Base-by-base conservation (phyloP, 1,140 invertebrate species). In the Drosophila navojoa region DNA sequence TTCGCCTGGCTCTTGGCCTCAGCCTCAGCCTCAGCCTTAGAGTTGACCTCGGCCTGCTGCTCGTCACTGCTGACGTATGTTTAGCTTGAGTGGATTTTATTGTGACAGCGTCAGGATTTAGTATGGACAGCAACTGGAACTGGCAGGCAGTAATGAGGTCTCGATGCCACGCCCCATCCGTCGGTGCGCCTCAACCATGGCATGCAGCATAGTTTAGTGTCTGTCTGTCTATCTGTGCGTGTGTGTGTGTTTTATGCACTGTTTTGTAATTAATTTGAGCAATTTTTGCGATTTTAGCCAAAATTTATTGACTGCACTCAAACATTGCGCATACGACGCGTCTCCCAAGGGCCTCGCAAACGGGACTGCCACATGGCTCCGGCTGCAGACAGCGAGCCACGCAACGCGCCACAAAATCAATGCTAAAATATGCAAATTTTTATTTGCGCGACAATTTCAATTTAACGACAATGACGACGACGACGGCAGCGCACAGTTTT, bases 391-490 rank as follows among this genome's bases (percentile, higher is more conserved):
- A 15, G 27, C 27, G 27, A 29, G 5, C 27, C 0, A 4, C 1
- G 15, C 25, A 38, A 19, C 10, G 22, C 5, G 11, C 4, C 44
- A 35, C 66, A 49, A 90, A 90, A 90, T 90, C 86, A 90, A 90
- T 90, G 86, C 85, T 90, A 76, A 90, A 90, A 90, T 90, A 90
- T 90, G 86, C 81, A 90, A 90, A 90, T 90, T 90, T 90, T 91
- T 91, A 91, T 89, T 89, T 91, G 73, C 89, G 81, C 89, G 89
- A 89, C 89, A 82, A 91, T 91, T 91, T 91, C 89, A 91, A 91
- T 91, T 91, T 91, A 81, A 77, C 71, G 75, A 69, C 72, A 84
- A 70, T 57, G 49, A 68, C 74, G 57, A 71, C 71, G 66, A 71
- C 61, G 53, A 68, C 67, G 60, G 71, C 71, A 76, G 50, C 59